Evolutionary conservation across 2,113 vertebrate species (phyloP), one percentile per base, ranked within the genome.

Genomic region (Neofelis nebulosa): DNA sequence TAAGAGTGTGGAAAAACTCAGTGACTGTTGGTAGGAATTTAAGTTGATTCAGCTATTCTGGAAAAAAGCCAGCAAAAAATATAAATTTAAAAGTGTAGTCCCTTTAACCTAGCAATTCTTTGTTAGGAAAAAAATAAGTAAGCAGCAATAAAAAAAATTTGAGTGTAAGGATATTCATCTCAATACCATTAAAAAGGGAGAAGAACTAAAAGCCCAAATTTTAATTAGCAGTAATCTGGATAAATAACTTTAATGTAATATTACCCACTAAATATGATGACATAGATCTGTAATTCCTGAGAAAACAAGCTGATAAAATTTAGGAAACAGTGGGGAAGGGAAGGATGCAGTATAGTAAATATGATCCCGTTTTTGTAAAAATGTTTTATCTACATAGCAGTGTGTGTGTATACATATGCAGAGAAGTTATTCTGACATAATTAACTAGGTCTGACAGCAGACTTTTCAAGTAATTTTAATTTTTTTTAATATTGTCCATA

Each of bases 121-220:
- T 90, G 83, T 50, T 81, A 33, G 45, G 89, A 86, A 90, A 36
- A 73, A 89, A 89, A 68, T 89, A 89, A 95, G 63, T 95, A 78
- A 61, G 86, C 15, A 65, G 3, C 33, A 92, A 2, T 65, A 23
- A 14, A 36, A 81, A 92, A 91, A 74, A 33, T 8, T 57, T 55
- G 73, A 29, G 7, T 61, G 8, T 88, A 71, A 79, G 38, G 27
- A 45, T 73, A 73, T 41, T 81, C 21, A 78, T 31, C 33, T 61
- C 57, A 82, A 1, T 89, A 27, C 61, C 83, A 13, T 94, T 86
- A 33, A 71, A 79, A 71, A 73, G 18, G 31, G 36, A 79, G 52
- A 79, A 57, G 33, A 87, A 91, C 16, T 57, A 68, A 79, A 76
- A 94, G 13, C 76, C 23, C 65, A 33, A 85, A 92, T 95, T 94